Conservation (phyloP, 2,797 vertebrate species). For the Esox masquinongy region DNA sequence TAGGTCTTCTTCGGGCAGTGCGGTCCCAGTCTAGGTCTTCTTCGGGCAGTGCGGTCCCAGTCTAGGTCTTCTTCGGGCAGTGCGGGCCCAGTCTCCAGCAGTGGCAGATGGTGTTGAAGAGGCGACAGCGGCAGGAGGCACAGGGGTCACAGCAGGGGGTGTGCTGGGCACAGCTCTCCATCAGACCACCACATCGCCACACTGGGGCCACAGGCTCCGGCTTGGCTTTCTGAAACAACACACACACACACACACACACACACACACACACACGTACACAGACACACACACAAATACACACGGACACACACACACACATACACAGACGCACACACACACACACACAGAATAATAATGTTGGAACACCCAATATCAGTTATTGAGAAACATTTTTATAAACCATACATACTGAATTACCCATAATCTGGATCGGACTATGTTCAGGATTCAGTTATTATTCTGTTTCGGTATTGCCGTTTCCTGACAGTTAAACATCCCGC, state of each 20-base stretch:
- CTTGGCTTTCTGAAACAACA: constrained; percentile 48
- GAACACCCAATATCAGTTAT: background rate
- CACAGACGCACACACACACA: too few relatives aligned
- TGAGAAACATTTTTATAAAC: background rate
- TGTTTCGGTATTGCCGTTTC: too few relatives aligned
- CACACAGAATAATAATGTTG: background rate
- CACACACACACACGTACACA: too few relatives aligned
- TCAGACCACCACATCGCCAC: constrained; percentile 80
- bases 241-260: background rate
- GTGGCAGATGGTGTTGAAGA: constrained; percentile 90
- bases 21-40: background rate
- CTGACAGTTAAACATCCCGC: background rate
- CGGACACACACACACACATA: background rate
- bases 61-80: constrained; percentile 58
- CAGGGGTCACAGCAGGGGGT: constrained; percentile 88
- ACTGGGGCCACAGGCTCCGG: constrained; percentile 48
- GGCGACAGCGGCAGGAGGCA: constrained; percentile 88
- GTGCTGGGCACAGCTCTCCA: constrained; percentile 83
- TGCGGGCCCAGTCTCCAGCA: constrained; percentile 83
- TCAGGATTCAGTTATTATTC: too few relatives aligned
- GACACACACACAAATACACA: too few relatives aligned
- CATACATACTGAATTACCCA: background rate
- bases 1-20: background rate
- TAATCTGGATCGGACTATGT: too few relatives aligned
- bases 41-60: background rate